phyloP scores from a whole-genome alignment of 2,113 vertebrate genomes.

The Coregonus clupeaformis region DNA sequence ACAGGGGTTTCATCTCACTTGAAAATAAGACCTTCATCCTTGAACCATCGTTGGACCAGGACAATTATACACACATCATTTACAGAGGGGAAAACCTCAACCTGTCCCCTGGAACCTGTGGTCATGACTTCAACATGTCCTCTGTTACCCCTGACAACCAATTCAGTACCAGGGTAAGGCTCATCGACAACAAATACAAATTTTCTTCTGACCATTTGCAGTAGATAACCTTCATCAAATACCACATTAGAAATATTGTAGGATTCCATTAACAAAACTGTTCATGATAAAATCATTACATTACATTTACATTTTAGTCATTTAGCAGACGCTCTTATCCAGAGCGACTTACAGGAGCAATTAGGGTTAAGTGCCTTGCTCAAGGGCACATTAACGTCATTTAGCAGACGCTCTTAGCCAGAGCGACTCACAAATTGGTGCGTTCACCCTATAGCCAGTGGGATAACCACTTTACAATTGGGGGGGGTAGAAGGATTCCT shows the following conservation, averaged over 20 bases:
- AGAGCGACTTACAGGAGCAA: too few species aligned
- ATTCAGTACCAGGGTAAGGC: constrained; percentile 80
- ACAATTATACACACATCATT: constrained; percentile 75
- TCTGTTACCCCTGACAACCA: constrained; percentile 39
- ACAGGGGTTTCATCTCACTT: constrained; percentile 87
- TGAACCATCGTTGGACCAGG: constrained; percentile 76
- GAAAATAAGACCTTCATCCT: constrained; percentile 85
- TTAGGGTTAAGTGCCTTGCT: too few species aligned
- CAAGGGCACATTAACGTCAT: too few species aligned
- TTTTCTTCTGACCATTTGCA: constrained; percentile 14
- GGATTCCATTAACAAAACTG: too few species aligned
- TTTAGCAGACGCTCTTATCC: too few species aligned
- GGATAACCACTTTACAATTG: too few species aligned
- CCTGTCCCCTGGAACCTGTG: constrained; percentile 79
- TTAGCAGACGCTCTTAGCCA: too few species aligned
- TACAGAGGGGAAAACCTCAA: constrained; percentile 76
- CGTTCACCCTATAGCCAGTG: too few species aligned
- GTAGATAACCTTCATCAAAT: neutral
- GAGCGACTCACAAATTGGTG: too few species aligned
- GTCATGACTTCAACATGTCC: constrained; percentile 77
- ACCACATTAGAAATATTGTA: neutral
- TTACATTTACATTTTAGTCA: too few species aligned
- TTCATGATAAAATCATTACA: too few species aligned
- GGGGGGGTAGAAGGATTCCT: too few species aligned
- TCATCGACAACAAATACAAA: neutral